Evolutionary conservation across 2,113 vertebrate genomes (phyloP).

Genomic region (Rhea americana): DNA sequence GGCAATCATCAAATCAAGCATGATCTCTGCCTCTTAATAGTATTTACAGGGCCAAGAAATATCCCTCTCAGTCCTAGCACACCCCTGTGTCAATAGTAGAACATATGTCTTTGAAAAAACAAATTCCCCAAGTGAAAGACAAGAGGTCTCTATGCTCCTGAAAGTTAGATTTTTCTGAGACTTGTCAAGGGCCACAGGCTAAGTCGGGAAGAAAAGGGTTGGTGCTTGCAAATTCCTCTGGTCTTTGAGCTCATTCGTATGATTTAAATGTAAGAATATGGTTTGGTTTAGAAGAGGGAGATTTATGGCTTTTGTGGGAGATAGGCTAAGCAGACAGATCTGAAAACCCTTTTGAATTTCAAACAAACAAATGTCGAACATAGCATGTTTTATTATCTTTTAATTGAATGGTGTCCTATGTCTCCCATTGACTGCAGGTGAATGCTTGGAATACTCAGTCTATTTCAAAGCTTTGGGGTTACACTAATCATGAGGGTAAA

Average conservation of each 20-base stretch:
- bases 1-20: not conserved
- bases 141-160: not conserved
- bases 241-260: slow-evolving; percentile 9
- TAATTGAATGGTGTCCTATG: not conserved
- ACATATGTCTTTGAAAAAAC: not conserved
- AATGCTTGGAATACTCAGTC: not conserved
- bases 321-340: slow-evolving; percentile 12
- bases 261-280: slow-evolving; percentile 31
- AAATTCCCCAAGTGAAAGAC: not conserved
- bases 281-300: slow-evolving; percentile 39
- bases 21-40: not conserved
- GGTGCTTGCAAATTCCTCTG: slow-evolving; percentile 43
- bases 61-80: not conserved
- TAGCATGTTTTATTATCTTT: slow-evolving; percentile 25
- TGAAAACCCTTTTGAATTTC: slow-evolving; percentile 29
- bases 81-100: not conserved
- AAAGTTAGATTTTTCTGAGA: not conserved
- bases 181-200: not conserved
- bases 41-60: not conserved
- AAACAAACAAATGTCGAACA: slow-evolving; percentile 20
- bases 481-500: not conserved
- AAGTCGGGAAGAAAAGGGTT: not conserved
- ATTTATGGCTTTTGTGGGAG: slow-evolving; percentile 52
- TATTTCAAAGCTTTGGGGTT: not conserved
- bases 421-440: slow-evolving; percentile 26